Evolutionary conservation across 1,140 invertebrate species (phyloP).

Genomic region (Aethina tumida): DNA sequence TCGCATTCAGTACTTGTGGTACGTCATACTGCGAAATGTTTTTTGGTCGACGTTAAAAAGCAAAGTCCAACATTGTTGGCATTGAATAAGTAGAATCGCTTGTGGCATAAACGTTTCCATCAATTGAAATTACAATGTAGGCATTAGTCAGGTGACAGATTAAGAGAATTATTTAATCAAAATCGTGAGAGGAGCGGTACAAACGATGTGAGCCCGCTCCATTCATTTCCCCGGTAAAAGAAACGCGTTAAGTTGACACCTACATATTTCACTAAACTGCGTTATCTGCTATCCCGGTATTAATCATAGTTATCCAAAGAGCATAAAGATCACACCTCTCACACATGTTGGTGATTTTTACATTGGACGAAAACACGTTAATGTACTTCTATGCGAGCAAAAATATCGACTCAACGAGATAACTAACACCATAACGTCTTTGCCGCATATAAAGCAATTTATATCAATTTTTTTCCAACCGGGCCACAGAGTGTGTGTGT

Average conservation of each 20-base stretch:
- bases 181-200: too few relatives aligned
- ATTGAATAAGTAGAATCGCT: too few relatives aligned
- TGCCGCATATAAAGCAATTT: constrained; percentile 26
- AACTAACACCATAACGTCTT: constrained; percentile 24
- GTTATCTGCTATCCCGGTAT: constrained; percentile 20
- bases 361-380: constrained; percentile 21
- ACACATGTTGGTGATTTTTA: constrained; percentile 27
- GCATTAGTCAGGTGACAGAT: too few relatives aligned
- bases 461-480: constrained; percentile 21
- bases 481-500: too few relatives aligned
- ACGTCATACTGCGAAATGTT: too few relatives aligned
- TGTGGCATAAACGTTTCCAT: too few relatives aligned
- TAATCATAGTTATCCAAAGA: constrained; percentile 26
- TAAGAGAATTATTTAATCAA: too few relatives aligned
- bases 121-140: too few relatives aligned
- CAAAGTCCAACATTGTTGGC: too few relatives aligned
- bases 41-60: too few relatives aligned
- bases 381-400: constrained; percentile 25
- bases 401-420: constrained; percentile 23
- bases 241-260: constrained; percentile 16
- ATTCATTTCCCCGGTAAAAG: constrained; percentile 7
- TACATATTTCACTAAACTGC: constrained; percentile 22
- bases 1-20: too few relatives aligned
- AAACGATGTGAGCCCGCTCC: neutral
- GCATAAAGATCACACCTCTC: constrained; percentile 27